A percentile compares a stretch with the other conserved stretches of the same genome.
phyloP scores from a whole-genome alignment of 92 coral and sea anemone genomes.

The Heliopora coerulea region DNA sequence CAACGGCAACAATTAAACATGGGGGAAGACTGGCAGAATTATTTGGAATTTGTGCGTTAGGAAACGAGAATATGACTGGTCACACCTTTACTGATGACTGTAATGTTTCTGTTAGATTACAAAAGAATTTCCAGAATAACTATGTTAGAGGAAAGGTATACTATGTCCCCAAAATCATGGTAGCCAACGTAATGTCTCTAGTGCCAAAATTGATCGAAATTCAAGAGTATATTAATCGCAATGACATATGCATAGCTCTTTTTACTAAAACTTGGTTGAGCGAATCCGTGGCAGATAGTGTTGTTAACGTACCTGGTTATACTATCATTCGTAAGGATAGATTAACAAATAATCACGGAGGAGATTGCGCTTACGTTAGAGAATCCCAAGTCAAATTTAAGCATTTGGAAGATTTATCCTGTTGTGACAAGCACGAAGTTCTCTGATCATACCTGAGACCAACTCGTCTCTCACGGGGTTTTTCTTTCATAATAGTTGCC shows the following conservation, averaged over 20 bases:
- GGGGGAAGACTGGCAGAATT: no score
- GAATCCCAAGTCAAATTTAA: slow-evolving; percentile 15
- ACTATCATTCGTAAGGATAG: slow-evolving; percentile 36
- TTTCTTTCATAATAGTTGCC: slow-evolving; percentile 18
- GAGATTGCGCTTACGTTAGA: slow-evolving; percentile 33
- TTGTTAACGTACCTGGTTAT: slow-evolving; percentile 2
- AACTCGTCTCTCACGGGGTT: slow-evolving; percentile 39
- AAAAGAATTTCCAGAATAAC: no score
- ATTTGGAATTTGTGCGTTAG: no score
- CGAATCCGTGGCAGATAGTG: slow-evolving; percentile 39
- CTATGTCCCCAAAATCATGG: slow-evolving; percentile 19
- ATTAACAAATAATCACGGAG: slow-evolving; percentile 43
- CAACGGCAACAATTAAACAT: no score
- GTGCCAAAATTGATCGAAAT: no score
- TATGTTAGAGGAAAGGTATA: no score
- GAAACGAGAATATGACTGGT: no score
- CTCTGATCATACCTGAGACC: slow-evolving; percentile 49
- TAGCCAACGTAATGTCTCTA: slow-evolving; percentile 43
- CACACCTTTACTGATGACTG: no score
- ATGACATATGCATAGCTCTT: slow-evolving; percentile 36
- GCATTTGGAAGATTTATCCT: slow-evolving; percentile 35
- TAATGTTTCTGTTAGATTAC: no score
- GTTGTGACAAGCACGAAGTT: slow-evolving; percentile 41
- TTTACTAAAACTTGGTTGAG: slow-evolving; percentile 55
- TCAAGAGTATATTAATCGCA: slow-evolving; percentile 40